Percentiles rank a stretch among this genome's conserved stretches.
Conservation (phyloP, 64 coral and sea anemone species). For the Montipora foliosa region DNA sequence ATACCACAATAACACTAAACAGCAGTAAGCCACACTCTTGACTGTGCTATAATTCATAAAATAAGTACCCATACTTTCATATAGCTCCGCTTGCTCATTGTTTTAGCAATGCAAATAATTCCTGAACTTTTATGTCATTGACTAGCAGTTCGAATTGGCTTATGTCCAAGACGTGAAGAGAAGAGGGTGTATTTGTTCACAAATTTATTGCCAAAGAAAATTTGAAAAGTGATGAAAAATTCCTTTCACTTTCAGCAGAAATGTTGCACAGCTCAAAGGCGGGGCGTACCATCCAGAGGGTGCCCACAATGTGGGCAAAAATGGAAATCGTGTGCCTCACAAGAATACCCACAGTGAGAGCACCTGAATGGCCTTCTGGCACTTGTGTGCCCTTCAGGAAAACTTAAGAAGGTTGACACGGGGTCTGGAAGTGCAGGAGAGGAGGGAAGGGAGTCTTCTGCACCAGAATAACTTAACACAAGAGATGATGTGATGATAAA, state of each 20-base stretch:
- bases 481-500: neutral
- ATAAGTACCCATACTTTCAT: neutral
- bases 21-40: neutral
- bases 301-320: conserved; percentile 14
- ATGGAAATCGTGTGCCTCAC: neutral
- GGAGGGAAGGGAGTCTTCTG: neutral
- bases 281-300: neutral
- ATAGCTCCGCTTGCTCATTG: neutral
- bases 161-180: neutral
- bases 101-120: neutral
- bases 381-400: neutral
- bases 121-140: neutral
- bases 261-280: neutral
- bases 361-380: neutral
- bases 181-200: neutral
- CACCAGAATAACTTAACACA: neutral
- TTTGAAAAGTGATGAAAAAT: neutral
- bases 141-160: neutral
- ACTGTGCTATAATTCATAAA: neutral
- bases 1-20: too few species aligned
- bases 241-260: neutral
- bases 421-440: neutral
- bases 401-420: neutral
- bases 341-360: neutral
- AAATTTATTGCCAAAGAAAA: neutral